phyloP scores from a whole-genome alignment of 2,797 vertebrate species.

The Nannoperca obscura region DNA sequence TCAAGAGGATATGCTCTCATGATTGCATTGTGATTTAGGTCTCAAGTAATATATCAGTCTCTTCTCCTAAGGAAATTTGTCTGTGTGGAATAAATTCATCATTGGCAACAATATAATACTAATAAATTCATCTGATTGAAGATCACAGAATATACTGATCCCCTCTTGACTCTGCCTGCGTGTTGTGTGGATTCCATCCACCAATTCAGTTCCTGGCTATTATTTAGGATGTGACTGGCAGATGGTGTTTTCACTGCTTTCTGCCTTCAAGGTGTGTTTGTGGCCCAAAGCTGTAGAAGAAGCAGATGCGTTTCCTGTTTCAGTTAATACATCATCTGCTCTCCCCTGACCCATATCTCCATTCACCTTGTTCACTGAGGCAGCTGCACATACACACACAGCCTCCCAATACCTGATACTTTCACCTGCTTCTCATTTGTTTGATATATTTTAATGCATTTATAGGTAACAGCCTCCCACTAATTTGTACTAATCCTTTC shows the following conservation, averaged over 20 bases:
- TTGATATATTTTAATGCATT: constrained; percentile 61
- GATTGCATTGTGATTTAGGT: constrained; percentile 50
- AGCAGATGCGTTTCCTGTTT: constrained; percentile 59
- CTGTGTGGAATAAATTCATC: constrained; percentile 48
- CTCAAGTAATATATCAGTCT: constrained; percentile 40
- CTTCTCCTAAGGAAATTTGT: constrained; percentile 31
- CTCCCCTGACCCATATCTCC: constrained; percentile 52
- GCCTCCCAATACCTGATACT: constrained; percentile 22
- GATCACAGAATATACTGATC: background rate
- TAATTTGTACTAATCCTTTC: constrained; percentile 71
- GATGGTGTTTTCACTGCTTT: constrained; percentile 50
- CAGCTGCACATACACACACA: constrained; percentile 29
- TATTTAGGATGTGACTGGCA: constrained; percentile 40
- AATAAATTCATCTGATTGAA: background rate
- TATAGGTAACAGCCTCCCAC: constrained; percentile 63
- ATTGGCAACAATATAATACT: constrained; percentile 17
- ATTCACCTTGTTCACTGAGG: constrained; percentile 45
- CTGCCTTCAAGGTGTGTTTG: constrained; percentile 47
- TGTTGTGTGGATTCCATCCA: background rate
- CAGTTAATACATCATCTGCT: constrained; percentile 60
- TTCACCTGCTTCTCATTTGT: constrained; percentile 52
- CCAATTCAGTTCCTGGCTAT: constrained; percentile 18
- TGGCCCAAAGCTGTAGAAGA: constrained; percentile 26
- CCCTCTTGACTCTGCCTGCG: too few species aligned
- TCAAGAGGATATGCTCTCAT: constrained; percentile 30